These are phyloP conservation scores for Pemphigus obesinymphae DNA, from an alignment of 1,140 invertebrate genomes.

Conservation along the genomic window DNA sequence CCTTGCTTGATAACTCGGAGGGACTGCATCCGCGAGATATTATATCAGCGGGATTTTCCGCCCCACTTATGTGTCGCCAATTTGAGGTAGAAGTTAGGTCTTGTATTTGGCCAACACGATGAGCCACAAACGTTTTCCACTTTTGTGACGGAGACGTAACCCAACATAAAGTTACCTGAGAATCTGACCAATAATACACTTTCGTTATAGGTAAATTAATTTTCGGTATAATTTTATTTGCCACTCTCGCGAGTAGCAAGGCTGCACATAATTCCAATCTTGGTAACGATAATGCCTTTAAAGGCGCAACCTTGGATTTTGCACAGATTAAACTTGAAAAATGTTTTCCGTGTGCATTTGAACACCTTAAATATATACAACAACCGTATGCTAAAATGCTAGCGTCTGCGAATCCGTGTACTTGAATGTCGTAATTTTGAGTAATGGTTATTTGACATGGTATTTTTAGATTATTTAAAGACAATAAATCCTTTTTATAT, in stretches of 20 bases:
- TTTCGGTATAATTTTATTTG: neutral
- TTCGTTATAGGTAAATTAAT: no score
- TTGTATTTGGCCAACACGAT: neutral
- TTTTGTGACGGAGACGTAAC: neutral
- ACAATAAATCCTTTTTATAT: neutral
- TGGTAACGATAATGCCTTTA: neutral
- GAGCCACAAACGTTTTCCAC: no score
- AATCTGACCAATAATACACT: neutral
- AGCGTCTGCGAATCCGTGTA: neutral
- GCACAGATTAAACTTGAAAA: neutral
- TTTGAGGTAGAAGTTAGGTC: neutral
- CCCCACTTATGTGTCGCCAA: neutral
- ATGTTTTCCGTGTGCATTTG: neutral
- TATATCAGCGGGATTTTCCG: neutral
- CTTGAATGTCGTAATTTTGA: neutral
- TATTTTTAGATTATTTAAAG: neutral
- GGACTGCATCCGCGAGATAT: neutral
- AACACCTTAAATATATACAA: neutral
- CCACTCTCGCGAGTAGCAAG: no score
- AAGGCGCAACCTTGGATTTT: neutral
- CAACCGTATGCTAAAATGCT: neutral
- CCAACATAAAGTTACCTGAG: neutral
- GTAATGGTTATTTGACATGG: neutral
- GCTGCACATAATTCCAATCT: neutral
- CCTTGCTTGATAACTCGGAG: neutral